These are phyloP conservation scores for Spodoptera picta DNA, from an alignment of 2,888 invertebrate genomes.

Conservation along the genomic window DNA sequence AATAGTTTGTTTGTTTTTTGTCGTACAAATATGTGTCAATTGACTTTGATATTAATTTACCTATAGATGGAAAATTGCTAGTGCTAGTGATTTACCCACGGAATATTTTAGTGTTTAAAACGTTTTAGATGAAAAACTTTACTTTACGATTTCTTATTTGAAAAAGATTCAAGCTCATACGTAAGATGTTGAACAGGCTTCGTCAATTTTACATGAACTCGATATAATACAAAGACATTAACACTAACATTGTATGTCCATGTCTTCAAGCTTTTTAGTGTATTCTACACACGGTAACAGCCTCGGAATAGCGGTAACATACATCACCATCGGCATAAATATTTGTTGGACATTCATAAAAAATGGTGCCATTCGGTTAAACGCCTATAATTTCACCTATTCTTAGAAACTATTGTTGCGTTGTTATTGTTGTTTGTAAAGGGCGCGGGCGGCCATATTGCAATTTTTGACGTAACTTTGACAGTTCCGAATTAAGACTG, in stretches of 20 bases:
- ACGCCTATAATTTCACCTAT: constrained; percentile 35
- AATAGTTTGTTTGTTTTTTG: too few relatives aligned
- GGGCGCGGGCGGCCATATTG: neutral
- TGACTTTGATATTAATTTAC: too few relatives aligned
- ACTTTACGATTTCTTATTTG: too few relatives aligned
- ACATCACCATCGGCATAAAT: constrained; percentile 44
- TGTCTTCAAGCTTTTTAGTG: constrained; percentile 32
- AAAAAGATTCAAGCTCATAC: too few relatives aligned
- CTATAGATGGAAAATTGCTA: too few relatives aligned
- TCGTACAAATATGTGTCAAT: too few relatives aligned
- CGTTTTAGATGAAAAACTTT: too few relatives aligned
- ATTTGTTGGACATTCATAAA: constrained; percentile 27
- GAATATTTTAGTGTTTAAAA: too few relatives aligned
- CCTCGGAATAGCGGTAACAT: constrained; percentile 39
- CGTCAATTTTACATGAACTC: neutral
- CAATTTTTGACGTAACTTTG: too few relatives aligned
- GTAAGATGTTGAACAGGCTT: too few relatives aligned
- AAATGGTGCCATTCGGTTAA: constrained; percentile 39
- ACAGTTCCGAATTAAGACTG: too few relatives aligned
- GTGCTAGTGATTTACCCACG: too few relatives aligned
- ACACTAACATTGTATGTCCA: constrained; percentile 1
- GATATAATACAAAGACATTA: constrained; percentile 12
- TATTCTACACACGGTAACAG: constrained; percentile 35
- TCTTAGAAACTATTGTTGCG: constrained; percentile 9
- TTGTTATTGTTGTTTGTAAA: constrained; percentile 8